Percentiles rank a stretch among this genome's conserved stretches.
Conservation (phyloP, 2,113 vertebrate genomes). For the Petromus typicus region DNA sequence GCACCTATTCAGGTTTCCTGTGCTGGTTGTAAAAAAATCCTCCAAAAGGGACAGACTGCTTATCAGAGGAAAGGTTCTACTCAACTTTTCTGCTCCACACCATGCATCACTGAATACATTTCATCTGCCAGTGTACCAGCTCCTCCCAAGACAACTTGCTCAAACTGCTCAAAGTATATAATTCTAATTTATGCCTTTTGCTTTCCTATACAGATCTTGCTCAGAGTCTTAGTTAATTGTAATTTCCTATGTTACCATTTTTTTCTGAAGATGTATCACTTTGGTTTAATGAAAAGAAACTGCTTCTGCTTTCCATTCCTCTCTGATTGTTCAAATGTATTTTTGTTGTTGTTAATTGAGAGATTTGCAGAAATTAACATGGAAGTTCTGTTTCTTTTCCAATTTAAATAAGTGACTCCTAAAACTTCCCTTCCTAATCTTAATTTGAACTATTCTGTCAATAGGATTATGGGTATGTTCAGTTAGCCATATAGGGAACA, state of each 20-base stretch:
- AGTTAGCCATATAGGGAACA: neutral
- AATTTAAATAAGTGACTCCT: conserved; percentile 21
- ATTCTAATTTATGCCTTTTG: conserved; percentile 62
- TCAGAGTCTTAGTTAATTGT: conserved; percentile 17
- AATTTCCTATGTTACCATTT: conserved; percentile 21
- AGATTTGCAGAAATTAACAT: conserved; percentile 45
- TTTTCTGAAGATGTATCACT: neutral
- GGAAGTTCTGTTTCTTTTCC: conserved; percentile 24
- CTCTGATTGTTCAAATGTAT: conserved; percentile 23
- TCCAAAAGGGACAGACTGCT: conserved; percentile 96
- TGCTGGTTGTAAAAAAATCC: conserved; percentile 92
- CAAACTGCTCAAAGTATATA: conserved; percentile 94
- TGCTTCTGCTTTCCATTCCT: conserved; percentile 40
- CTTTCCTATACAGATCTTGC: conserved; percentile 1
- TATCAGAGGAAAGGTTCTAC: conserved; percentile 96
- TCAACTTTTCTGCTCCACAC: conserved; percentile 95
- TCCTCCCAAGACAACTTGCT: conserved; percentile 89
- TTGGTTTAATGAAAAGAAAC: conserved; percentile 43
- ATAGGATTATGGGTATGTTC: neutral
- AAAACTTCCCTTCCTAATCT: conserved; percentile 6
- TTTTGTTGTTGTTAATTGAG: conserved; percentile 27
- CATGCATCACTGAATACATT: conserved; percentile 94
- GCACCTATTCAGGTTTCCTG: conserved; percentile 91
- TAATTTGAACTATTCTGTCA: conserved; percentile 11
- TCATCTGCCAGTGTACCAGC: conserved; percentile 84